Evolutionary conservation across 1,140 invertebrate genomes (phyloP).

Genomic region (Rhynchophorus ferrugineus): DNA sequence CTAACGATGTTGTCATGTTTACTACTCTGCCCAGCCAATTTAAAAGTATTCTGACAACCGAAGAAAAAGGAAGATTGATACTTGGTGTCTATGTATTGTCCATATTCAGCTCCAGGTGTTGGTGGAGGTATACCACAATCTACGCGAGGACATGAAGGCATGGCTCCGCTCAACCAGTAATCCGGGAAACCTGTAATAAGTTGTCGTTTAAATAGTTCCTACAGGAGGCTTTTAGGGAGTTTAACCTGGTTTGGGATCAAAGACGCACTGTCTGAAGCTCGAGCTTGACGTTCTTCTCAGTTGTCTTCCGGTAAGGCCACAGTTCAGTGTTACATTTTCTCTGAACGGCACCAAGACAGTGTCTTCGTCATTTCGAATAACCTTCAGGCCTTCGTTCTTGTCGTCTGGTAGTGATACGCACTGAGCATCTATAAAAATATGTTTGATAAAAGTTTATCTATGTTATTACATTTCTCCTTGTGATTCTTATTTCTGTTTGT

Average conservation of each 20-base stretch:
- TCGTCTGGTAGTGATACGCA: constrained; percentile 86
- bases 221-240: background rate
- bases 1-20: constrained; percentile 84
- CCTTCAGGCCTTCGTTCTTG: constrained; percentile 72
- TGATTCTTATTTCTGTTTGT: no score
- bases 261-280: constrained; percentile 86
- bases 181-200: constrained; percentile 60
- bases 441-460: background rate
- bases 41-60: constrained; percentile 93
- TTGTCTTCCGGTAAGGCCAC: constrained; percentile 66
- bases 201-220: background rate
- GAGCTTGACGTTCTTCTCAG: constrained; percentile 73
- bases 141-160: constrained; percentile 76
- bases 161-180: constrained; percentile 84
- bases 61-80: constrained; percentile 93
- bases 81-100: constrained; percentile 77
- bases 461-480: no score
- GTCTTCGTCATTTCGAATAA: constrained; percentile 66
- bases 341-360: constrained; percentile 79
- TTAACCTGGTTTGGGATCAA: constrained; percentile 74
- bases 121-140: constrained; percentile 82
- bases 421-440: constrained; percentile 62
- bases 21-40: constrained; percentile 83
- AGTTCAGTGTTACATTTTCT: constrained; percentile 82
- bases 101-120: constrained; percentile 88